Conservation (phyloP, 1,140 invertebrate genomes). For the Drosophila trapezifrons region DNA sequence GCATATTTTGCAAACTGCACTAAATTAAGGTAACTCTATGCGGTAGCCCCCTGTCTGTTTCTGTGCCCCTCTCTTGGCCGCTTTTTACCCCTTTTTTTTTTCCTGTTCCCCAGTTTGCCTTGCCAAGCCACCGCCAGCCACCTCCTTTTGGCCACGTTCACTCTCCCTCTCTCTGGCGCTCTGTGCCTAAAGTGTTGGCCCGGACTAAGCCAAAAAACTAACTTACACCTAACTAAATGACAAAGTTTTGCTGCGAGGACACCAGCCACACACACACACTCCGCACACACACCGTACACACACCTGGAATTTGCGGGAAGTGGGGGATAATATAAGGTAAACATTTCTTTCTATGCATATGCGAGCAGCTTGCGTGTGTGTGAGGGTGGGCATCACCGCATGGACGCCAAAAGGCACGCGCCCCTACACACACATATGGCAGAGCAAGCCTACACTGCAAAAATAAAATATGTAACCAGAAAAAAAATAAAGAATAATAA, state of each 20-base stretch:
- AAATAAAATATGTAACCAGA: background rate
- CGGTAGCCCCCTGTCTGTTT: background rate
- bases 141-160: conserved; percentile 9
- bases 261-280: conserved; percentile 1
- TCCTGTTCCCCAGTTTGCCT: background rate
- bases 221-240: conserved; percentile 80
- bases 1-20: conserved; percentile 75
- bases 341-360: conserved; percentile 49
- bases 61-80: background rate
- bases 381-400: conserved; percentile 21
- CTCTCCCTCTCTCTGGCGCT: conserved; percentile 15
- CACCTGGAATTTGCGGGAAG: conserved; percentile 6
- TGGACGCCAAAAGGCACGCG: conserved; percentile 38
- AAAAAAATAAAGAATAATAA: background rate
- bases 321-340: conserved; percentile 41
- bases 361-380: conserved; percentile 25
- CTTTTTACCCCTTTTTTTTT: background rate
- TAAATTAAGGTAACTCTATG: conserved; percentile 71
- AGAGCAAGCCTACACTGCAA: background rate
- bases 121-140: background rate
- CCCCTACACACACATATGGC: conserved; percentile 12
- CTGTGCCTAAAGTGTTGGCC: conserved; percentile 72
- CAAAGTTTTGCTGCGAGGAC: conserved; percentile 61
- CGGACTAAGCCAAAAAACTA: conserved; percentile 74
- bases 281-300: background rate